Conservation (phyloP, 1,140 invertebrate species). For the Bradysia coprophila region DNA sequence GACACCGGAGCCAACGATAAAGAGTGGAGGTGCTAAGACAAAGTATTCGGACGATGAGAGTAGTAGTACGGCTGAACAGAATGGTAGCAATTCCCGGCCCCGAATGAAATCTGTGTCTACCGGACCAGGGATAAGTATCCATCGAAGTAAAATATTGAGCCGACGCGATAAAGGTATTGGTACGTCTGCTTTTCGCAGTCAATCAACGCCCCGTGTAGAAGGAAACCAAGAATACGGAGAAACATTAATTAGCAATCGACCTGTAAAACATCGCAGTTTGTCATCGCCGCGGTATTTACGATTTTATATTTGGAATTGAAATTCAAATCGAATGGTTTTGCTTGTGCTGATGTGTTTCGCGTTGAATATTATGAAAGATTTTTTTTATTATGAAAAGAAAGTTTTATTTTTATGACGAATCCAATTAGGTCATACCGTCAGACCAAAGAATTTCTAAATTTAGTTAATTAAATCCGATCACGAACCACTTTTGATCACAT, state of each 20-base stretch:
- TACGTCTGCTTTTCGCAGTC: slow-evolving; percentile 20
- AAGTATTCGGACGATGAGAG: slow-evolving; percentile 2
- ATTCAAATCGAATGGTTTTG: too few relatives aligned
- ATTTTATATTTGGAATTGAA: too few relatives aligned
- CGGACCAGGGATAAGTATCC: slow-evolving; percentile 12
- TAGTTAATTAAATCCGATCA: too few relatives aligned
- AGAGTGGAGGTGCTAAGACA: background rate
- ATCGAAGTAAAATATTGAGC: slow-evolving; percentile 21
- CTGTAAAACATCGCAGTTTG: slow-evolving; percentile 16
- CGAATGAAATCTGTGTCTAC: slow-evolving; percentile 11
- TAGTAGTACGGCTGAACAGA: slow-evolving; percentile 3
- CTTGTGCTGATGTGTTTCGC: too few relatives aligned
- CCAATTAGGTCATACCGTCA: too few relatives aligned
- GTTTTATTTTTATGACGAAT: too few relatives aligned
- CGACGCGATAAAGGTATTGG: slow-evolving; percentile 16
- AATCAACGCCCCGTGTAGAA: slow-evolving; percentile 22
- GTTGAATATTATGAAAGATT: too few relatives aligned
- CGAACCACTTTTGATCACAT: too few relatives aligned
- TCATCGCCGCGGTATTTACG: slow-evolving; percentile 16
- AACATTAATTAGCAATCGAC: slow-evolving; percentile 12
- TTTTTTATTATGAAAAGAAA: too few relatives aligned
- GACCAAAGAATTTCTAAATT: too few relatives aligned
- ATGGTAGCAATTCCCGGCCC: background rate
- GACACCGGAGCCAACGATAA: slow-evolving; percentile 26
- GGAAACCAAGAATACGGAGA: slow-evolving; percentile 12